Percentiles rank a stretch among this genome's conserved stretches.
These are phyloP conservation scores for Syrrhaptes paradoxus DNA, from an alignment of 2,113 vertebrate genomes.

Conservation along the genomic window DNA sequence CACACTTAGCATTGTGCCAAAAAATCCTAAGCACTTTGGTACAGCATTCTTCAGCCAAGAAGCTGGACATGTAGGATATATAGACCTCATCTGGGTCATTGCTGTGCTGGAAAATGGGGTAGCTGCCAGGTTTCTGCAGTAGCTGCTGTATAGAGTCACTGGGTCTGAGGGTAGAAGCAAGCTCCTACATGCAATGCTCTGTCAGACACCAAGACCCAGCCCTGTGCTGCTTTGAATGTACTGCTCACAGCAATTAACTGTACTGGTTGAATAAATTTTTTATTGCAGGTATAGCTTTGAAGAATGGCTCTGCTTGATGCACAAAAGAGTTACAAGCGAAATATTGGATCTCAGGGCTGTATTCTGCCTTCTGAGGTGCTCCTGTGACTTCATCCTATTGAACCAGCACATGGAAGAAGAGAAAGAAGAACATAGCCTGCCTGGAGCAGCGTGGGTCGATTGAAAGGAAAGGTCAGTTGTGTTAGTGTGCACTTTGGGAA, in stretches of 20 bases:
- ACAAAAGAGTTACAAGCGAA: neutral
- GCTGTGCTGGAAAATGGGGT: neutral
- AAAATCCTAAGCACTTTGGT: neutral
- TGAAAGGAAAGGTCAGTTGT: neutral
- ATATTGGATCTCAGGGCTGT: neutral
- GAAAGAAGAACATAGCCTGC: neutral
- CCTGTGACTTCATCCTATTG: neutral
- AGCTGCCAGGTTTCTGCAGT: neutral
- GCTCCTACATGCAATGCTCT: neutral
- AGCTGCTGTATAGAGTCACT: neutral
- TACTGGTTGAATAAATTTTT: neutral
- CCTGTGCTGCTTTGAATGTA: rapidly evolving
- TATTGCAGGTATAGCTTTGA: neutral
- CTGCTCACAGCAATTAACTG: neutral
- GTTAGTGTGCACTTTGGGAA: neutral
- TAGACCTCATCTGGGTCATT: neutral
- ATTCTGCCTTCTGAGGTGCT: neutral
- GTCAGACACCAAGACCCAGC: neutral
- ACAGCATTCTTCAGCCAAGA: neutral
- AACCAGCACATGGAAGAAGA: neutral
- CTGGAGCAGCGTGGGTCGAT: rapidly evolving
- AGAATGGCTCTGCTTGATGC: neutral
- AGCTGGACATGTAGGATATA: neutral
- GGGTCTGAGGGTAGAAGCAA: neutral
- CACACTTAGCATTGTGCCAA: too few relatives aligned